phyloP scores from a whole-genome alignment of 2,888 invertebrate species.

The Norana najaformis region DNA sequence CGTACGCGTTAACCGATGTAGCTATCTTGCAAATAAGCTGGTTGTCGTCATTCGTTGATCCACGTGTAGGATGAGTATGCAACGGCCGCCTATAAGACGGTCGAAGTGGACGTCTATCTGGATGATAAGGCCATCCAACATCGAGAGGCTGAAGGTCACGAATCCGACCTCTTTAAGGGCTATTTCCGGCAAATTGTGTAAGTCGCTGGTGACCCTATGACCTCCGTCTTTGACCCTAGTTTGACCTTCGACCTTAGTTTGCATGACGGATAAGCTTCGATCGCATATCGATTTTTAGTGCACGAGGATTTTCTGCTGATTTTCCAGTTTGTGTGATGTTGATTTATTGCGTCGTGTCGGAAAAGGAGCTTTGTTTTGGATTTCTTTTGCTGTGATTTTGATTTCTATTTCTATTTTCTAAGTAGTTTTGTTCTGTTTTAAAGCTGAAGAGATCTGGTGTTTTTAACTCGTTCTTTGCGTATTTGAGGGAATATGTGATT shows the following conservation, averaged over 20 bases:
- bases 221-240: not conserved
- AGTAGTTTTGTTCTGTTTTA: not conserved
- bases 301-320: not conserved
- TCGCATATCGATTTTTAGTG: not conserved
- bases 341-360: not conserved
- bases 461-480: not conserved
- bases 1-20: not conserved
- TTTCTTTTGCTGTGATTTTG: not conserved
- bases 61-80: conserved; percentile 58
- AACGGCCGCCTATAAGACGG: conserved; percentile 63
- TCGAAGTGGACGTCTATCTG: conserved; percentile 60
- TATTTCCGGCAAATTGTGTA: conserved; percentile 50
- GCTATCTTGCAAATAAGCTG: not conserved
- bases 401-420: not conserved
- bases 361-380: not conserved
- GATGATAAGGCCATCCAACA: conserved; percentile 60
- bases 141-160: conserved; percentile 59
- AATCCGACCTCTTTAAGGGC: conserved; percentile 56
- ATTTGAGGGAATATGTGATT: not conserved
- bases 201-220: not conserved
- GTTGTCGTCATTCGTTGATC: not conserved
- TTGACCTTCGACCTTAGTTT: conserved; percentile 1
- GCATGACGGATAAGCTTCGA: not conserved
- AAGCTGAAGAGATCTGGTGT: not conserved
- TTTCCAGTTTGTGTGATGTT: not conserved